Evolutionary conservation across 2,888 invertebrate genomes (phyloP), one percentile per base, ranked within the genome.

Genomic region (Calliopum simillimum): DNA sequence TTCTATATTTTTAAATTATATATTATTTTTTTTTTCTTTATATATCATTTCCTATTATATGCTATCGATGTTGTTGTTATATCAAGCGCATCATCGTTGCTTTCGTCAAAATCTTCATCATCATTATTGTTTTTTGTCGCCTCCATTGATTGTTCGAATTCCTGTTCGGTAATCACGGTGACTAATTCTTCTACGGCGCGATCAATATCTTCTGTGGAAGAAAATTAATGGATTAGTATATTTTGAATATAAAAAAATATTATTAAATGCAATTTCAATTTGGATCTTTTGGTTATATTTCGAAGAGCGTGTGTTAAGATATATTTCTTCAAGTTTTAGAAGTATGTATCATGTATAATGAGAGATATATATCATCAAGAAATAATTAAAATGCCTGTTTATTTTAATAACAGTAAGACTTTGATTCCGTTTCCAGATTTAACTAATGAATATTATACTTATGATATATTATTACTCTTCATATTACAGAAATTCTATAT

Each of bases 111-210:
- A 33, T 68, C 47, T 43, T 68, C 44, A 21, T 71, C 63, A 11
- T 78, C 79, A 46, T 80, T 77, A 66, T 73, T 53, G 41, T 81
- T 77, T 16, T 76, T 71, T 70, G 71, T 70, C 51, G 71, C 71
- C 63, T 75, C 75, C 73, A 77, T 76, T 55, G 78, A 79, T 69
- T 82, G 77, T 76, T 86, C 86, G 75, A 85, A 84, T 78, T 90
- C 90, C 82, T 96, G 95, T 82, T 95, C 93, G 55, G 93, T 94
- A 91, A 97, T 96, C 66, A 94, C 95, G 58, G 94, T 94, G 75
- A 97, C 97, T 81, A 97, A 88, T 82, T 94, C 93, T 81, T 95
- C 94, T 77, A 96, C 94, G 71, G 95, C 96, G 86, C 92, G 91
- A 70, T 94, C 94, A 76, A 96, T 89, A 87, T 96, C 94, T 84